Percentiles rank a stretch among this genome's conserved stretches.
Conservation (phyloP, 2,888 invertebrate species). For the Diaphora mendica region DNA sequence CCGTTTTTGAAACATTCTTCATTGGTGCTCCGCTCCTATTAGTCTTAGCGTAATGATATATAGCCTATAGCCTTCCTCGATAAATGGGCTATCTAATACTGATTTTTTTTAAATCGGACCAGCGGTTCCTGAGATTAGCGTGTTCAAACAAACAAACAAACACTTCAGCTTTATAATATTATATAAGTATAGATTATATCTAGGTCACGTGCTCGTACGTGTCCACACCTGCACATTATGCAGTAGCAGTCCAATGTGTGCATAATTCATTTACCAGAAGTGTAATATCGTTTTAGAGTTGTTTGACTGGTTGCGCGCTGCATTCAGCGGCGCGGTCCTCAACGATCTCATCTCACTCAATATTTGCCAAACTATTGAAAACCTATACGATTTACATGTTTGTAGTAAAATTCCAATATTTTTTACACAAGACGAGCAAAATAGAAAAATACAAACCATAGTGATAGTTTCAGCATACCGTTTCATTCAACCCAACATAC, state of each 20-base stretch:
- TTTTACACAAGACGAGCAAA: not conserved
- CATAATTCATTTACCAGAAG: not conserved
- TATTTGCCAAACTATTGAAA: not conserved
- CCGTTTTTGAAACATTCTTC: too few species aligned
- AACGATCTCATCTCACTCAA: slow-evolving; percentile 7
- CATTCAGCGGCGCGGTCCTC: not conserved
- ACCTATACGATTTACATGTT: not conserved
- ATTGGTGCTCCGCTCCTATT: too few species aligned
- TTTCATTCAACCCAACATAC: not conserved
- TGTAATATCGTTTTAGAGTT: not conserved
- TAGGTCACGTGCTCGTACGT: not conserved
- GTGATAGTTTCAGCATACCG: not conserved
- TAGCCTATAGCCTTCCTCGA: too few species aligned
- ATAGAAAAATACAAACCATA: not conserved
- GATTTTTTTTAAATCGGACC: too few species aligned
- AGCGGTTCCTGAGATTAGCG: too few species aligned
- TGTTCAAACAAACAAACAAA: too few species aligned
- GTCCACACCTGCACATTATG: not conserved
- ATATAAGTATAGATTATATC: too few species aligned
- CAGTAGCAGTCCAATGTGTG: not conserved
- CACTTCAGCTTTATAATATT: too few species aligned
- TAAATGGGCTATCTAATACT: too few species aligned
- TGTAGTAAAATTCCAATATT: not conserved
- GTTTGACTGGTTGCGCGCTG: not conserved
- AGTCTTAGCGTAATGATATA: too few species aligned